These are phyloP conservation scores for Fopius arisanus DNA, from an alignment of 1,140 invertebrate genomes.

Conservation along the genomic window DNA sequence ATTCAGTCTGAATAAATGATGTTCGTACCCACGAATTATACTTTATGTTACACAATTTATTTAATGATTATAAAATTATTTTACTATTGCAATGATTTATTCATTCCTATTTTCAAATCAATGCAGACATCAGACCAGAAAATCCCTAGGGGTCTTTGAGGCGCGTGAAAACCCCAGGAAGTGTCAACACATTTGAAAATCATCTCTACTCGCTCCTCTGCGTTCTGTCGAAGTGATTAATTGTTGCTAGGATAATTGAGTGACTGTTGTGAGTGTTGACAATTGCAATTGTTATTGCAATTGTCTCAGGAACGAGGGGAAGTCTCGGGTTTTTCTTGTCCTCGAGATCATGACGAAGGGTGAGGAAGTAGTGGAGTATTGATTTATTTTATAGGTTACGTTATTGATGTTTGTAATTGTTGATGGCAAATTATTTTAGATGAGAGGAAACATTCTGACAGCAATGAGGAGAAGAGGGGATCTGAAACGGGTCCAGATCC, in stretches of 20 bases:
- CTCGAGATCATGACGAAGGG: constrained; percentile 46
- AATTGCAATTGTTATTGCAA: background rate
- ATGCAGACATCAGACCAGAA: too few species aligned
- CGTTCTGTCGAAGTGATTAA: too few species aligned
- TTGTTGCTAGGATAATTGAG: too few species aligned
- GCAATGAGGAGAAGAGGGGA: constrained; percentile 57
- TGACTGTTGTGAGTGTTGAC: too few species aligned
- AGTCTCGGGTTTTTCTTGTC: background rate
- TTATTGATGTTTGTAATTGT: background rate
- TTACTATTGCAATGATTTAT: too few species aligned
- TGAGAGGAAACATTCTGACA: constrained; percentile 56
- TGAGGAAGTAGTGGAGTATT: constrained; percentile 14
- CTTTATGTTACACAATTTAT: too few species aligned
- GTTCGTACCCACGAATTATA: constrained; percentile 18
- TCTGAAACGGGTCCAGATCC: constrained; percentile 73
- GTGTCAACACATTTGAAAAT: too few species aligned
- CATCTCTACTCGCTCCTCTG: too few species aligned
- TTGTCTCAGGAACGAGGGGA: background rate
- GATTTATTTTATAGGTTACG: constrained; percentile 1
- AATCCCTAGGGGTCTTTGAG: too few species aligned
- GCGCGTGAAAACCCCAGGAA: too few species aligned
- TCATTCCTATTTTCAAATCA: too few species aligned
- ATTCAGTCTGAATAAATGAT: background rate
- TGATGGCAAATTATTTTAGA: constrained; percentile 39
- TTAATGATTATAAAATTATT: too few species aligned